Conservation (phyloP, 2,888 invertebrate species). For the Lobophora halterata region DNA sequence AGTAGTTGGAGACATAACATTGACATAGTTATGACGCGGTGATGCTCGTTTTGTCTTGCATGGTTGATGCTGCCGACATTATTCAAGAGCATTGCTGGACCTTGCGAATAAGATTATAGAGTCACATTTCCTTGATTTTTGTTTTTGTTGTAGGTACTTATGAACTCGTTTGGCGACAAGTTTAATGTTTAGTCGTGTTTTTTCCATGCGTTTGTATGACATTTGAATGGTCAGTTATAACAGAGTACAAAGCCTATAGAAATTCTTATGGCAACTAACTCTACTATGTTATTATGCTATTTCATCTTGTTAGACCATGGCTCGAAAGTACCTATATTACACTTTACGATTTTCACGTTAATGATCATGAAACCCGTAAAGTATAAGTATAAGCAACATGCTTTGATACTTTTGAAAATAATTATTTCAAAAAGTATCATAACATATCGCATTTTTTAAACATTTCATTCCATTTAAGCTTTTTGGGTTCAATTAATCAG, state of each 20-base stretch:
- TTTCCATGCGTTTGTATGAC: conserved; percentile 17
- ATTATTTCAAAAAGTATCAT: too few relatives aligned
- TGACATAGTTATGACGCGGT: conserved; percentile 65
- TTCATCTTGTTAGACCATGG: too few relatives aligned
- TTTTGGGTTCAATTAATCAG: too few relatives aligned
- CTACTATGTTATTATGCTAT: too few relatives aligned
- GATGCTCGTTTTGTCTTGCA: conserved; percentile 44
- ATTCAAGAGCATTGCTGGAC: conserved; percentile 39
- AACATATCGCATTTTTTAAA: too few relatives aligned
- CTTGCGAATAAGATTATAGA: conserved; percentile 45
- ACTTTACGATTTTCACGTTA: too few relatives aligned
- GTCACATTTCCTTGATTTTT: conserved; percentile 46
- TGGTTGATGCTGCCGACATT: conserved; percentile 39
- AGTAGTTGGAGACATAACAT: conserved; percentile 59
- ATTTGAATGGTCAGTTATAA: conserved; percentile 6
- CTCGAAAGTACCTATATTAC: too few relatives aligned
- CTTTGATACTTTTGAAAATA: too few relatives aligned
- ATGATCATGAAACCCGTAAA: too few relatives aligned
- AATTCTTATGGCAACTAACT: conserved; percentile 19
- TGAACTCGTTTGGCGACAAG: conserved; percentile 10
- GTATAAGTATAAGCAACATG: too few relatives aligned
- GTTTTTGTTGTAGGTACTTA: conserved; percentile 20
- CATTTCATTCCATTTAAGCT: too few relatives aligned
- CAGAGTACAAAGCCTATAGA: conserved; percentile 16
- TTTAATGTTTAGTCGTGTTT: conserved; percentile 8